Evolutionary conservation across 2,113 vertebrate genomes (phyloP).

Genomic region (Andinoacara biseriatus): DNA sequence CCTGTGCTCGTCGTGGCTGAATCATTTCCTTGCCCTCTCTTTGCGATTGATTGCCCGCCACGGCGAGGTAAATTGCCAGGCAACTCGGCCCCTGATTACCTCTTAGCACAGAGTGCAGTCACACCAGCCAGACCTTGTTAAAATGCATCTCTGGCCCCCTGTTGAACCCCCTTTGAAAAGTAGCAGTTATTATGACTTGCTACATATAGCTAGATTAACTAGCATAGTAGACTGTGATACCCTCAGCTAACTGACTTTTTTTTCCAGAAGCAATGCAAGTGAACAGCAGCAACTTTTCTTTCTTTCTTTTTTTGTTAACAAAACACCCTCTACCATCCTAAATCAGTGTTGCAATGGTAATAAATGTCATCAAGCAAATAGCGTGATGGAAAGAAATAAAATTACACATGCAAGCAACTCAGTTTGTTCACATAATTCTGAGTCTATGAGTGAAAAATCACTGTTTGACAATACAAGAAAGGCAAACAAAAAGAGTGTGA

Average conservation of each 20-base stretch:
- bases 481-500: slow-evolving; percentile 45
- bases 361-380: slow-evolving; percentile 50
- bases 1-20: slow-evolving; percentile 69
- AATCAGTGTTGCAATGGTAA: slow-evolving; percentile 49
- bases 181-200: slow-evolving; percentile 73
- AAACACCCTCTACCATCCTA: slow-evolving; percentile 39
- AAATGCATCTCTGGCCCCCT: slow-evolving; percentile 77
- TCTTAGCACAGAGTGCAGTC: slow-evolving; percentile 79
- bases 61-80: slow-evolving; percentile 81
- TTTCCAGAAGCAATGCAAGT: neutral
- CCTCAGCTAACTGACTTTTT: slow-evolving; percentile 14
- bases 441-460: slow-evolving; percentile 22
- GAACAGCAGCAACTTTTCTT: slow-evolving; percentile 20
- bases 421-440: slow-evolving; percentile 47
- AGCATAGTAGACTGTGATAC: slow-evolving; percentile 13
- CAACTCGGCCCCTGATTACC: slow-evolving; percentile 83
- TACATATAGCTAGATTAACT: slow-evolving; percentile 63
- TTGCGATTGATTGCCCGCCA: slow-evolving; percentile 82
- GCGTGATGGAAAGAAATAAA: slow-evolving; percentile 28
- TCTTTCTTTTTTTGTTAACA: slow-evolving; percentile 45
- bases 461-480: slow-evolving; percentile 53
- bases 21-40: slow-evolving; percentile 82
- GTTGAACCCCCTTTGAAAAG: slow-evolving; percentile 72
- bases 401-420: slow-evolving; percentile 34
- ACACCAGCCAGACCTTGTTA: slow-evolving; percentile 76